phyloP scores from a whole-genome alignment of 2,113 vertebrate species.

The Nesogale talazaci region DNA sequence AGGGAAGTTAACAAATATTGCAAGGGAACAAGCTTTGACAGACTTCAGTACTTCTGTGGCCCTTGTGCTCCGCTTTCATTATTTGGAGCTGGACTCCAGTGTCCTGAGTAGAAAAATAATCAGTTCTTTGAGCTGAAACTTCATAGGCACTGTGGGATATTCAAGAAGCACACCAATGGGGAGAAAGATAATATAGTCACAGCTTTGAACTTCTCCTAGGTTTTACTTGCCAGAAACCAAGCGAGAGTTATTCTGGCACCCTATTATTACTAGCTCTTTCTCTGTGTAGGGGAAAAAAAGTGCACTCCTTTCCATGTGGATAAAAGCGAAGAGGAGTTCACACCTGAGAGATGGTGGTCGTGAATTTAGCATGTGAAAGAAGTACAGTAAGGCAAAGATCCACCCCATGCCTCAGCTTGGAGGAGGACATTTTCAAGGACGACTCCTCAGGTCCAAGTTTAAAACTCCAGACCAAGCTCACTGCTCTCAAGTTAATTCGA shows the following conservation, averaged over 20 bases:
- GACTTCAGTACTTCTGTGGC: constrained; percentile 27
- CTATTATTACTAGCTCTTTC: constrained; percentile 66
- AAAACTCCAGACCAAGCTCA: no score
- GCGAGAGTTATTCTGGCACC: constrained; percentile 32
- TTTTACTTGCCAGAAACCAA: constrained; percentile 62
- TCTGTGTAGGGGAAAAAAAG: constrained; percentile 19
- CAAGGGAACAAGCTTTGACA: constrained; percentile 45
- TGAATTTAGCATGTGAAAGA: background rate
- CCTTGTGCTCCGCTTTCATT: constrained; percentile 9
- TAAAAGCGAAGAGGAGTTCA: constrained; percentile 27
- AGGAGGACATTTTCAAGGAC: constrained; percentile 12
- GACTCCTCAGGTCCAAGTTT: background rate
- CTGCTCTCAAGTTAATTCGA: no score
- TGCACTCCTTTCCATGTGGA: constrained; percentile 27
- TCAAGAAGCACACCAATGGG: constrained; percentile 56
- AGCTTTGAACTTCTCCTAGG: constrained; percentile 67
- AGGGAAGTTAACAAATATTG: constrained; percentile 55
- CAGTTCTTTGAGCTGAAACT: constrained; percentile 65
- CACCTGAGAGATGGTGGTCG: constrained; percentile 41
- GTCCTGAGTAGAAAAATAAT: constrained; percentile 58
- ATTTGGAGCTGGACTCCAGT: background rate
- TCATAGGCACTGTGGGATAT: constrained; percentile 28
- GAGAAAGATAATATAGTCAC: constrained; percentile 68
- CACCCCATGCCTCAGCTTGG: constrained; percentile 20
- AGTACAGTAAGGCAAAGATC: constrained; percentile 37